Evolutionary conservation across 92 coral and sea anemone genomes (phyloP).

Genomic region (Actinernus sp.): DNA sequence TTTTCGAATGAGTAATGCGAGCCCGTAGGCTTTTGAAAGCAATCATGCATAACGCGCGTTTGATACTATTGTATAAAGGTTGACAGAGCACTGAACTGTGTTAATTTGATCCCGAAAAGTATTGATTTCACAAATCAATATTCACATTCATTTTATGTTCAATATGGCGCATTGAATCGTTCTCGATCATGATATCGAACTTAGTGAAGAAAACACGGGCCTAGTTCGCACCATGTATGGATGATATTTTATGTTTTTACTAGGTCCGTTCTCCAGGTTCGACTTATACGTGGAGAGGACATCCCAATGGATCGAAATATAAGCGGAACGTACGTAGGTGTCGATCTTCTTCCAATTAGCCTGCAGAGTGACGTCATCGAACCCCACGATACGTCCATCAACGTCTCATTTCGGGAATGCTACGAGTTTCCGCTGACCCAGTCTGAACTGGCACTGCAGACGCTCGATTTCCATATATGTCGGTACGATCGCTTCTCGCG

Average conservation of each 20-base stretch:
- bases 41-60: too few species aligned
- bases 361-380: constrained; percentile 63
- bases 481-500: constrained; percentile 95
- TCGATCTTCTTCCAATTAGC: constrained; percentile 81
- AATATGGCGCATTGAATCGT: too few species aligned
- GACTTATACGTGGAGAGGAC: constrained; percentile 93
- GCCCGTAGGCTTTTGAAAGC: too few species aligned
- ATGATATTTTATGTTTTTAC: neutral
- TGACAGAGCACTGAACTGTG: too few species aligned
- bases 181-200: neutral
- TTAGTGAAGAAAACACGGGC: neutral
- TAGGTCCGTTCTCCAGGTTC: constrained; percentile 85
- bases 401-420: constrained; percentile 76
- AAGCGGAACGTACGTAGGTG: constrained; percentile 91
- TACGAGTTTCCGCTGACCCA: constrained; percentile 84
- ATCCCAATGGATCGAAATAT: constrained; percentile 86
- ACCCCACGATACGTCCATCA: constrained; percentile 83
- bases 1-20: too few species aligned
- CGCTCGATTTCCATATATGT: constrained; percentile 91
- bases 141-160: too few species aligned
- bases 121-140: too few species aligned
- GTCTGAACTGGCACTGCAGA: constrained; percentile 86
- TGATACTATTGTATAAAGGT: too few species aligned
- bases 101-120: too few species aligned
- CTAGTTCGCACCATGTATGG: neutral